Conservation (phyloP, 1,140 invertebrate species). For the Calliphora vicina region DNA sequence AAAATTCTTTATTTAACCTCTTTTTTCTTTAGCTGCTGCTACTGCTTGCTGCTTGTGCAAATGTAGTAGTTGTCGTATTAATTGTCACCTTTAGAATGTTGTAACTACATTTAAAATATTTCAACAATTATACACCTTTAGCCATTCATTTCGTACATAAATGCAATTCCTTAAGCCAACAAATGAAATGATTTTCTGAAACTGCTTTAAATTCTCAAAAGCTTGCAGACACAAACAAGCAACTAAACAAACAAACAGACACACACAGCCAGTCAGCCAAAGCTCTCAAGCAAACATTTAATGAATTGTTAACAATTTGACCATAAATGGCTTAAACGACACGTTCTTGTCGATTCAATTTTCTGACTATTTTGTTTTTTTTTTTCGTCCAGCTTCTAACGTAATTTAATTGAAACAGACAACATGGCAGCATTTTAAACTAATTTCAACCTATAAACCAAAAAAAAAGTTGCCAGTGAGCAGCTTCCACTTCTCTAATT, state of each 20-base stretch:
- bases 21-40: not conserved
- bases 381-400: not conserved
- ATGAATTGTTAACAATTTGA: conserved; percentile 27
- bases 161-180: no score
- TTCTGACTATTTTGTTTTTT: not conserved
- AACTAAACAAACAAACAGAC: not conserved
- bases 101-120: conserved; percentile 21
- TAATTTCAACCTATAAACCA: conserved; percentile 22
- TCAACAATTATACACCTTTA: conserved; percentile 26
- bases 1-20: not conserved
- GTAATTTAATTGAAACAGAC: conserved; percentile 32
- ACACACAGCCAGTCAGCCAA: no score
- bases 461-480: not conserved
- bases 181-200: conserved; percentile 21
- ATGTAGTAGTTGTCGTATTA: not conserved
- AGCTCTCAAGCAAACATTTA: not conserved
- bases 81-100: conserved; percentile 31
- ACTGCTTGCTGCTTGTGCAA: not conserved
- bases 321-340: conserved; percentile 34
- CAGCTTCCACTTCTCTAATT: no score
- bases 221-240: not conserved
- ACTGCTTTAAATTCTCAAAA: conserved; percentile 17
- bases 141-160: not conserved
- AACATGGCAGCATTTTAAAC: conserved; percentile 32
- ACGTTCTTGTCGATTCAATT: conserved; percentile 30